phyloP scores from a whole-genome alignment of 2,797 vertebrate species.

The Cyprinella venusta region DNA sequence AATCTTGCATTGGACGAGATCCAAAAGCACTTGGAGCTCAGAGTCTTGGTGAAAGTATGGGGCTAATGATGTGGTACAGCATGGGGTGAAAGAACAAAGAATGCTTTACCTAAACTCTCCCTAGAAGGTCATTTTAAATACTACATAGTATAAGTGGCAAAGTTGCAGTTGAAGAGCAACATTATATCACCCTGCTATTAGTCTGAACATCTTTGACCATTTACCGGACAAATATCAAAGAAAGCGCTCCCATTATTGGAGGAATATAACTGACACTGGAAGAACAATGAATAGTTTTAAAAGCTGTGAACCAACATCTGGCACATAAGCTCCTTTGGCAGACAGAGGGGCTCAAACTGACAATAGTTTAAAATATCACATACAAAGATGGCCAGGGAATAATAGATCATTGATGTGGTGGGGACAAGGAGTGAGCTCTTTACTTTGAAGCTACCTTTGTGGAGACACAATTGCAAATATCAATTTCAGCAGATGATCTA shows the following conservation, averaged over 20 bases:
- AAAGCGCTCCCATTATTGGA: conserved; percentile 21
- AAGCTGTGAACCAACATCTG: conserved; percentile 46
- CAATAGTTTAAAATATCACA: conserved; percentile 64
- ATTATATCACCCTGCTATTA: not conserved
- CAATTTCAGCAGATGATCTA: conserved; percentile 59
- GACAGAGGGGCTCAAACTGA: conserved; percentile 52
- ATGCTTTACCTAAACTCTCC: conserved; percentile 1
- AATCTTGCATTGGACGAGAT: conserved; percentile 71
- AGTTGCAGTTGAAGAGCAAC: not conserved
- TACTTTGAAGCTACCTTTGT: conserved; percentile 62
- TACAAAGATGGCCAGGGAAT: conserved; percentile 51
- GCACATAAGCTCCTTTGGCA: conserved; percentile 44
- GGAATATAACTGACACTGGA: conserved; percentile 34
- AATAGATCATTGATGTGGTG: conserved; percentile 63
- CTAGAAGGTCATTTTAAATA: conserved; percentile 32
- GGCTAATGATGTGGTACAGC: conserved; percentile 5
- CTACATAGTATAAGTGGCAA: not conserved
- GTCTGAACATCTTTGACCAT: not conserved
- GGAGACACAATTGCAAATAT: conserved; percentile 60
- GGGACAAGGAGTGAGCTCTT: conserved; percentile 49
- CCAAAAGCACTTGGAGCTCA: conserved; percentile 64
- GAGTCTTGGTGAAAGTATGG: conserved; percentile 11
- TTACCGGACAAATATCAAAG: conserved; percentile 4
- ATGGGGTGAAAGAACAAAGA: conserved; percentile 21
- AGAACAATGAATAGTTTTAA: conserved; percentile 35